These are phyloP conservation scores for Dioctria rufipes DNA, from an alignment of 2,888 invertebrate species.

Conservation along the genomic window DNA sequence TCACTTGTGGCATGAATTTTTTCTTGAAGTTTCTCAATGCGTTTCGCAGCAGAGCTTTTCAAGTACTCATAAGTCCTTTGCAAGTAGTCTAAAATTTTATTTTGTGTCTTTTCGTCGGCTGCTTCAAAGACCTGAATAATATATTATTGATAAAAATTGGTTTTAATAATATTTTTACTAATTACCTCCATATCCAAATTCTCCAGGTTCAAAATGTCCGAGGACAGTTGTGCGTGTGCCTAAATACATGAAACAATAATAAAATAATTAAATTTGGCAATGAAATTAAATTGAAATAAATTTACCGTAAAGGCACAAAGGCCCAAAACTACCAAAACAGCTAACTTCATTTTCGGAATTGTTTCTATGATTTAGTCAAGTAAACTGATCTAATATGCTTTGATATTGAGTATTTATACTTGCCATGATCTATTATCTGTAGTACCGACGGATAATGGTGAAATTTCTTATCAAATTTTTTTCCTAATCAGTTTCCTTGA, in stretches of 20 bases:
- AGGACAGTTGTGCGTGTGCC: neutral
- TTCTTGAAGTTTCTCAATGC: neutral
- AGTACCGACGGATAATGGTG: conserved; percentile 1
- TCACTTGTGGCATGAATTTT: neutral
- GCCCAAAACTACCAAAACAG: neutral
- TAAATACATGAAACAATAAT: neutral
- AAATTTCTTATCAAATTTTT: no score
- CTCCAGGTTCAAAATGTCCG: neutral
- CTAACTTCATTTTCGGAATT: neutral
- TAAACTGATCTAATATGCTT: no score
- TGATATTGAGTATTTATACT: neutral
- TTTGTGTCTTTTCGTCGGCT: neutral
- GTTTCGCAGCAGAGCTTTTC: neutral
- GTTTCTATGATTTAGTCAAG: neutral
- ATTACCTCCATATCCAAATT: neutral
- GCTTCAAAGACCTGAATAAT: neutral
- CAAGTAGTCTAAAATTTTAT: neutral
- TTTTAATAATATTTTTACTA: neutral
- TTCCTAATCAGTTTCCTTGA: no score
- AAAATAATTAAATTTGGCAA: neutral
- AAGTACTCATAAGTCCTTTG: neutral
- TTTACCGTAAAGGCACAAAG: conserved; percentile 1
- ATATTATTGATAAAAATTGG: neutral
- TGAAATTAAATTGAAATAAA: neutral
- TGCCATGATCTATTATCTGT: conserved; percentile 15